Evolutionary conservation across 2,888 invertebrate species (phyloP), one percentile per base, ranked within the genome.

Genomic region (Coenonympha arcania): DNA sequence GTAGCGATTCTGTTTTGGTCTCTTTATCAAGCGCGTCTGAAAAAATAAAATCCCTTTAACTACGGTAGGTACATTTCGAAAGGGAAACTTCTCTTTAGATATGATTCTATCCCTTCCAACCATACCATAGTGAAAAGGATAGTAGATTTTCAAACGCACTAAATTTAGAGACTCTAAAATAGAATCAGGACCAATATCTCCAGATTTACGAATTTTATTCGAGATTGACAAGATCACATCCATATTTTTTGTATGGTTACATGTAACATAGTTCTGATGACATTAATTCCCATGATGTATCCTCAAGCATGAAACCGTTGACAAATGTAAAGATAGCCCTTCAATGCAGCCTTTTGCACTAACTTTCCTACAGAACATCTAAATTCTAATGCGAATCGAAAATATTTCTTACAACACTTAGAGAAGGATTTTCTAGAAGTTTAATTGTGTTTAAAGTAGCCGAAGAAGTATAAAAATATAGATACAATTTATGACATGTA

Each of bases 261-360:
- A 52, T 43, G n/a, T n/a, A n/a, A n/a, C n/a, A 43, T 24, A 60
- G 34, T 74, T 70, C 72, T 73, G 66, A 76, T 64, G 37, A 66
- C 56, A 69, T 18, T n/a, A 30, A 49, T 69, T 74, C 73, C 74
- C 75, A 74, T 69, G 71, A 79, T 79, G 79, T 75, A 79, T 78
- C 78, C 78, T 9, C 22, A 22, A 37, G 39, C 39, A 15, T 15
- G 9, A 39, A 24, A 22, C 24, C 13, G 15, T 15, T 22, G 8
- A 18, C 9, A 24, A 9, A 24, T 4, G 24, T 18, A 18, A 18
- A 34, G 11, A 26, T 9, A 26, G 24, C 24, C 9, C 19, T 36
- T 36, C 11, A 6, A 36, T 36, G 19, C 11, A 6, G 20, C 11
- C 36, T 36, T n/a, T 6, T n/a, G 19, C 19, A 5, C 36, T 36